Percentiles rank a stretch among this genome's conserved stretches.
phyloP scores from a whole-genome alignment of 2,888 invertebrate species.

The Hartigia nigra region DNA sequence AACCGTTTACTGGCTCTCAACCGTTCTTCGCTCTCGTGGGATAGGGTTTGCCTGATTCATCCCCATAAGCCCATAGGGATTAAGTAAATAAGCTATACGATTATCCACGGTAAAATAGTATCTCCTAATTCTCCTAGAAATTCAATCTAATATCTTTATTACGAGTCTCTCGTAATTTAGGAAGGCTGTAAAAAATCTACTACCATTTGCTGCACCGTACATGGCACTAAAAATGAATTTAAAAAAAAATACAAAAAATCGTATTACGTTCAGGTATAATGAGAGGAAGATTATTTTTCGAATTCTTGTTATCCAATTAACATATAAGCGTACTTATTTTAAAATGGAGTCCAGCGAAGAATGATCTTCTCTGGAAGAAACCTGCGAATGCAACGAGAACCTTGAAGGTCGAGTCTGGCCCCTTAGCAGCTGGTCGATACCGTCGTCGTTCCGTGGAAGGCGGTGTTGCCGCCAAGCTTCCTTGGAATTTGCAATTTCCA shows the following conservation, averaged over 20 bases:
- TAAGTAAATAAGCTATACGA: background rate
- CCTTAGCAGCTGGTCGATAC: conserved; percentile 57
- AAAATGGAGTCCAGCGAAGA: background rate
- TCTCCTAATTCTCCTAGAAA: background rate
- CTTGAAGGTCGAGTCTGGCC: conserved; percentile 54
- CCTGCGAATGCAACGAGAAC: background rate
- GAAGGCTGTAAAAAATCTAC: background rate
- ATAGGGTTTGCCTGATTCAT: background rate
- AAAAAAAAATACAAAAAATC: background rate
- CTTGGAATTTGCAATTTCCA: conserved; percentile 54
- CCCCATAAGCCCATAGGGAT: background rate
- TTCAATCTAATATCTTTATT: background rate
- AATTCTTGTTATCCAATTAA: background rate
- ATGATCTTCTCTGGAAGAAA: background rate
- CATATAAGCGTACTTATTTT: background rate
- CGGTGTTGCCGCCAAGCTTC: conserved; percentile 52
- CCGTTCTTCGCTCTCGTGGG: background rate
- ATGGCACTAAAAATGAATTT: background rate
- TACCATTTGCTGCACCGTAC: background rate
- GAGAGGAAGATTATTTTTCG: background rate
- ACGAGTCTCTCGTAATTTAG: background rate
- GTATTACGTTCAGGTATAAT: too few species aligned
- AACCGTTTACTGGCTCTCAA: background rate
- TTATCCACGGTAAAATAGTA: background rate
- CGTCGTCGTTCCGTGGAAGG: conserved; percentile 41